phyloP scores from a whole-genome alignment of 2,113 vertebrate genomes.

The Microtus oregoni region DNA sequence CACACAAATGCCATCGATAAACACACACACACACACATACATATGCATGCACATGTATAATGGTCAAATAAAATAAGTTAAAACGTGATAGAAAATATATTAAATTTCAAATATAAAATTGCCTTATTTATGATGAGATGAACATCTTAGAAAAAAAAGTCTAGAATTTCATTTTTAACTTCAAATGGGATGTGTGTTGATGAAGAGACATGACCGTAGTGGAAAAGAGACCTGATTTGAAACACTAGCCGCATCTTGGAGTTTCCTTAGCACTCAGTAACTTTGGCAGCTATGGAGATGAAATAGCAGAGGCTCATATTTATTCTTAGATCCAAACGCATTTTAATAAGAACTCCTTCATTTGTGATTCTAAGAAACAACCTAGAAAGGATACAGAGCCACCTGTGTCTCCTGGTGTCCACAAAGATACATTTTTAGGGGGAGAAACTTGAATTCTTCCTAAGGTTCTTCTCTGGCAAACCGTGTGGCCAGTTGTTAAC shows the following conservation, averaged over 20 bases:
- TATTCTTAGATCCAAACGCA: not conserved
- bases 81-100: not conserved
- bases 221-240: not conserved
- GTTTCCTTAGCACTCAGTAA: not conserved
- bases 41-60: not conserved
- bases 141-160: not conserved
- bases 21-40: not conserved
- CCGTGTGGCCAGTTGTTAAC: not conserved
- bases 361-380: not conserved
- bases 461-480: not conserved
- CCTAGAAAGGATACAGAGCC: not conserved
- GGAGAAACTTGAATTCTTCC: not conserved
- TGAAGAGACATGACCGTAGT: not conserved
- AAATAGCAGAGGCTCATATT: not conserved
- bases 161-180: not conserved
- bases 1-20: not conserved
- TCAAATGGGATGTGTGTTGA: not conserved
- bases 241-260: not conserved
- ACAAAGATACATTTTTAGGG: not conserved
- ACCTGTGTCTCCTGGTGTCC: not conserved
- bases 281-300: not conserved
- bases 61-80: not conserved
- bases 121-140: not conserved
- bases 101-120: constrained; percentile 31
- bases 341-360: not conserved